Evolutionary conservation across 1,140 invertebrate species (phyloP).

Genomic region (Bombyx mandarina): DNA sequence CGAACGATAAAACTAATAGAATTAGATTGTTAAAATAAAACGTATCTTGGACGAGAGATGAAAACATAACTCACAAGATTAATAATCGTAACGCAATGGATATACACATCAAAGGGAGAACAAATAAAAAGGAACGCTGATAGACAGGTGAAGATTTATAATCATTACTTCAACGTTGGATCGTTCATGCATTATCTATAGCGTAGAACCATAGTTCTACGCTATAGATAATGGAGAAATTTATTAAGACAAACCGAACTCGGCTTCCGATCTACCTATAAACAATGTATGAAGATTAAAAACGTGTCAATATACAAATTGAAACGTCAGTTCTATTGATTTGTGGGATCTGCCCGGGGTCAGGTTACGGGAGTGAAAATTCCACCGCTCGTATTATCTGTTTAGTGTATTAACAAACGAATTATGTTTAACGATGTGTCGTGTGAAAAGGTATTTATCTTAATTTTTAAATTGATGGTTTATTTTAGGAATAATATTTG

Average conservation of each 20-base stretch:
- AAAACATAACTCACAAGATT: slow-evolving; percentile 25
- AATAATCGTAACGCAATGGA: slow-evolving; percentile 42
- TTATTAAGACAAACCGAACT: slow-evolving; percentile 44
- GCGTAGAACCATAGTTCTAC: slow-evolving; percentile 25
- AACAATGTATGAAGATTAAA: slow-evolving; percentile 59
- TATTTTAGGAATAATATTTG: too few relatives aligned
- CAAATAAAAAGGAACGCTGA: slow-evolving; percentile 33
- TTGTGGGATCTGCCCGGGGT: slow-evolving; percentile 40
- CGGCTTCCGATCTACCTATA: slow-evolving; percentile 51
- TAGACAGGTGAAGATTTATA: slow-evolving; percentile 43
- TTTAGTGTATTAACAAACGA: too few relatives aligned
- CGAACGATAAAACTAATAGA: slow-evolving; percentile 1
- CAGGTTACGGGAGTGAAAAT: slow-evolving; percentile 16
- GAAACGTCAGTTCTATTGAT: slow-evolving; percentile 63
- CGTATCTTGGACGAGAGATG: slow-evolving; percentile 5
- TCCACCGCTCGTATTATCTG: too few relatives aligned
- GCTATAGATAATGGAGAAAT: too few relatives aligned
- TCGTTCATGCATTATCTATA: slow-evolving; percentile 18
- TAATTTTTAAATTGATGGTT: too few relatives aligned
- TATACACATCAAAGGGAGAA: slow-evolving; percentile 34
- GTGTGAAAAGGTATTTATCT: too few relatives aligned
- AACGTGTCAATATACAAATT: slow-evolving; percentile 66
- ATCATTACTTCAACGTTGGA: slow-evolving; percentile 21
- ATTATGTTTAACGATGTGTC: too few relatives aligned
- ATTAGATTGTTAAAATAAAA: slow-evolving; percentile 4